These are phyloP conservation scores for Drosophila azteca DNA, from an alignment of 1,140 invertebrate species.

Conservation along the genomic window DNA sequence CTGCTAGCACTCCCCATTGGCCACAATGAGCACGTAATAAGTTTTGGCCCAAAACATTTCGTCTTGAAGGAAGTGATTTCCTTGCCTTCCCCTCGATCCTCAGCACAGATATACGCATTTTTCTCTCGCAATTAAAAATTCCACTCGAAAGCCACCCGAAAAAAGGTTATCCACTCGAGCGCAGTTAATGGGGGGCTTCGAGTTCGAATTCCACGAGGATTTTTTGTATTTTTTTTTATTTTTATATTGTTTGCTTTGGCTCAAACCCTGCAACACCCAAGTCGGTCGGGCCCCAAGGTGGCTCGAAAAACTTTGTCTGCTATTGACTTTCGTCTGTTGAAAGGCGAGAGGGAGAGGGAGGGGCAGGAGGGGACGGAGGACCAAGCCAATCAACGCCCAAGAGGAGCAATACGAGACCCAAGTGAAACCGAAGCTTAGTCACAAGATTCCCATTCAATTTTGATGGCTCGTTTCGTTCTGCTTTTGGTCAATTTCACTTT, in stretches of 20 bases:
- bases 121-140: conserved; percentile 54
- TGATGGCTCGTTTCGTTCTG: conserved; percentile 57
- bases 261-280: conserved; percentile 33
- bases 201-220: conserved; percentile 58
- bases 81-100: conserved; percentile 12
- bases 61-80: conserved; percentile 46
- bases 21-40: conserved; percentile 43
- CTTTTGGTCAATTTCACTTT: conserved; percentile 78
- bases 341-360: conserved; percentile 10
- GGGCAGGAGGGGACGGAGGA: not conserved
- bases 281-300: conserved; percentile 42
- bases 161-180: conserved; percentile 68
- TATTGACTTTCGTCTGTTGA: conserved; percentile 58
- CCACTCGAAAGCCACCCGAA: conserved; percentile 25
- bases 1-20: conserved; percentile 3
- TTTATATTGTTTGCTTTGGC: conserved; percentile 24
- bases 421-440: conserved; percentile 26
- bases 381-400: conserved; percentile 56
- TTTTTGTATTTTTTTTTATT: conserved; percentile 30
- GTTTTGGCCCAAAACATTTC: conserved; percentile 39
- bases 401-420: conserved; percentile 4
- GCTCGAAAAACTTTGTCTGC: conserved; percentile 45
- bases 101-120: conserved; percentile 1
- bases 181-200: conserved; percentile 72
- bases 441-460: conserved; percentile 63